Evolutionary conservation across 37 sponge, comb jelly and placozoan species (phyloP), one percentile per base, ranked within the genome.

Genomic region (Lycopodina hypogea): DNA sequence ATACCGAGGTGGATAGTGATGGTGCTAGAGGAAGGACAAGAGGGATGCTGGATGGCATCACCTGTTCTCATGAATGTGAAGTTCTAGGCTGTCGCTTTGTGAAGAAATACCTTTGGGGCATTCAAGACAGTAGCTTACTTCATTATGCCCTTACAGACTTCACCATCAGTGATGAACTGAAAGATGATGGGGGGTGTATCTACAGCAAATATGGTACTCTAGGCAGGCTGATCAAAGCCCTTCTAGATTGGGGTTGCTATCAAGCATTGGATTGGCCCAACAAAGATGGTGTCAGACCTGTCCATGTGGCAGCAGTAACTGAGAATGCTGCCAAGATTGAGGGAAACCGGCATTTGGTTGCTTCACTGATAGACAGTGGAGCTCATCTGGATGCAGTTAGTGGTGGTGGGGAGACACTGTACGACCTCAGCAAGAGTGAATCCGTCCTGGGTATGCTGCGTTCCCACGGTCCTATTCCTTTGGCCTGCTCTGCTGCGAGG

Each of bases 161-260:
- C 50, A 51, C 41, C 0, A 60, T 83, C 9, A 33, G 52, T 4
- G 77, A 75, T 17, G 72, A 81, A 12, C 77, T 76, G 34, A 72
- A 78, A 9, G 57, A 78, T 0, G 65, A 50, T 0, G 22, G 34
- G 2, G n/a, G 50, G 3, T 62, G 39, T 41, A 37, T 87, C 1
- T 67, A 72, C n/a, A 76, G 75, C 37, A 76, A 80, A 38, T 83
- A 76, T 68, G 22, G 68, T 3, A 58, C 69, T 36, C 61, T 87
- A 1, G 35, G 24, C 11, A 58, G 23, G 2, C 67, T 91, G 14
- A 53, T 91, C 12, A 35, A 67, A 22, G 87, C 92, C 0, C 72
- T 91, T 23, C 68, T 91, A 3, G 60, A 79, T 36, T 91, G 92
- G 92, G 92, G 92, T 17, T 87, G 87, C 4, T 71, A 83, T 52